Conservation (phyloP, 2,888 invertebrate genomes). For the Phengaris alcon region DNA sequence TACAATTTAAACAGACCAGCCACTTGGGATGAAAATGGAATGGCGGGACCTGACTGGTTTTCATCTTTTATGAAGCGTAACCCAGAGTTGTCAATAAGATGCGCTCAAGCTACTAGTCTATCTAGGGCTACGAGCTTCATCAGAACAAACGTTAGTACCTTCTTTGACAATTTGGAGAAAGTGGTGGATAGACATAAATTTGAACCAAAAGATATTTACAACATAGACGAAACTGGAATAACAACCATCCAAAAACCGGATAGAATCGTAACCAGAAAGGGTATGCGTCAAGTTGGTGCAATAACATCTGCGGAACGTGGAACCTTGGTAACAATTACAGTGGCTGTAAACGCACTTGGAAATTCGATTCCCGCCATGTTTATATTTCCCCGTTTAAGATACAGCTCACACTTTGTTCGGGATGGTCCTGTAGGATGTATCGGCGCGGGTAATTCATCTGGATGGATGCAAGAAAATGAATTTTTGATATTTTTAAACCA, state of each 20-base stretch:
- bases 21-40: slow-evolving; percentile 33
- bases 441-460: slow-evolving; percentile 36
- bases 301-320: slow-evolving; percentile 37
- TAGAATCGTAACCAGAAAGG: slow-evolving; percentile 31
- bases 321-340: slow-evolving; percentile 40
- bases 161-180: slow-evolving; percentile 35
- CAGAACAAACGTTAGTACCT: slow-evolving; percentile 33
- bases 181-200: slow-evolving; percentile 35
- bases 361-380: slow-evolving; percentile 34
- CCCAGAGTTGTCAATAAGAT: slow-evolving; percentile 31
- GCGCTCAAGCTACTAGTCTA: slow-evolving; percentile 36
- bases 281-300: slow-evolving; percentile 35
- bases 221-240: slow-evolving; percentile 38
- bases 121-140: slow-evolving; percentile 36
- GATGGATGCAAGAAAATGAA: slow-evolving; percentile 36
- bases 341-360: slow-evolving; percentile 35
- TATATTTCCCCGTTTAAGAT: slow-evolving; percentile 32
- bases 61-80: slow-evolving; percentile 33
- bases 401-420: slow-evolving; percentile 38
- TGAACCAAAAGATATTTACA: slow-evolving; percentile 35
- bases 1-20: slow-evolving; percentile 11
- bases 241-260: slow-evolving; percentile 36
- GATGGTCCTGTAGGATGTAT: slow-evolving; percentile 36
- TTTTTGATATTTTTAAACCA: slow-evolving; percentile 36
- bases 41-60: slow-evolving; percentile 35